Conservation (phyloP, 2,797 vertebrate species). For the Anguilla megastoma region DNA sequence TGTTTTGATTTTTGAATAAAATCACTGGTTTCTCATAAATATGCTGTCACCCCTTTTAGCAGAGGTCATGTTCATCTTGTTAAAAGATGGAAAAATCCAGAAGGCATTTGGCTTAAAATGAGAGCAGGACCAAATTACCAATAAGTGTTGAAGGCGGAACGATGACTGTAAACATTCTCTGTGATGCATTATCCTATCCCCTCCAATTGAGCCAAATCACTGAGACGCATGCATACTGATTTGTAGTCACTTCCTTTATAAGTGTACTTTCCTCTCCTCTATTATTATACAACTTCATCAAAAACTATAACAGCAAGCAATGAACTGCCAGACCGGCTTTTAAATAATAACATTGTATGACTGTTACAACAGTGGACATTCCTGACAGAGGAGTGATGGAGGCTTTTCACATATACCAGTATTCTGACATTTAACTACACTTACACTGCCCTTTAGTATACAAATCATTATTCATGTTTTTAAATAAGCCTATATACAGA, state of each 20-base stretch:
- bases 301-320: not conserved
- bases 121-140: too few species aligned
- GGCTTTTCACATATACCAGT: not conserved
- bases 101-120: too few species aligned
- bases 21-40: too few species aligned
- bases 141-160: too few species aligned
- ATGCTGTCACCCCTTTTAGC: too few species aligned
- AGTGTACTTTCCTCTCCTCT: not conserved
- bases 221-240: constrained; percentile 47
- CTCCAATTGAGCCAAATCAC: constrained; percentile 49
- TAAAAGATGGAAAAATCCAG: too few species aligned
- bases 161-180: too few species aligned
- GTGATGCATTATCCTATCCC: too few species aligned
- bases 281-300: not conserved
- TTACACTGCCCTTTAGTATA: not conserved
- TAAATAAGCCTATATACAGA: not conserved
- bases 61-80: too few species aligned
- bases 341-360: not conserved
- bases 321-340: not conserved
- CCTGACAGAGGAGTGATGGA: not conserved
- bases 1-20: too few species aligned
- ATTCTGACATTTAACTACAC: not conserved
- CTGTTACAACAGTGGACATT: not conserved
- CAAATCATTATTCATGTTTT: not conserved
- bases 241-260: constrained; percentile 37